Evolutionary conservation across 2,113 vertebrate species (phyloP).

Genomic region (Pachyramphus minor): DNA sequence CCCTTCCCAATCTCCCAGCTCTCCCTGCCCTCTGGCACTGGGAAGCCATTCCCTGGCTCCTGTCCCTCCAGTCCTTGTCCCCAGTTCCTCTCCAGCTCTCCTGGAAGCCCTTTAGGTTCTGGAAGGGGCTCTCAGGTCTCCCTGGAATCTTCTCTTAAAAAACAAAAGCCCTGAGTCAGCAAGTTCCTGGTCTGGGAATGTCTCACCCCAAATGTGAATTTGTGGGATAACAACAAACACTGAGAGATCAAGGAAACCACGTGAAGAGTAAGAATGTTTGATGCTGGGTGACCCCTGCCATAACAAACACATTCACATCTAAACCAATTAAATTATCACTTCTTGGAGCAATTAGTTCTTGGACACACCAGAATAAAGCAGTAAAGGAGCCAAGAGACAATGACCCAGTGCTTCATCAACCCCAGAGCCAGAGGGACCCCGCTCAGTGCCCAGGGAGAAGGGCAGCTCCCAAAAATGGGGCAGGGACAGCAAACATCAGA

Average conservation of each 20-base stretch:
- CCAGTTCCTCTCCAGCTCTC: neutral
- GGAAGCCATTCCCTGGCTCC: neutral
- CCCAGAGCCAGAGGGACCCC: rapidly evolving
- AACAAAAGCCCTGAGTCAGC: neutral
- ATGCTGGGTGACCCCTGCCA: neutral
- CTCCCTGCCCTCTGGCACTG: neutral
- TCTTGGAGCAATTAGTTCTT: neutral
- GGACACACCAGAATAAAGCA: neutral
- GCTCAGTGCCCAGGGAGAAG: rapidly evolving
- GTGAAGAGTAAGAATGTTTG: rapidly evolving
- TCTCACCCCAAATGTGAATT: neutral
- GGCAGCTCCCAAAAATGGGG: neutral
- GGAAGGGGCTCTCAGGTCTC: neutral
- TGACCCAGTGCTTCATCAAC: neutral
- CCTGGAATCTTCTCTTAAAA: neutral
- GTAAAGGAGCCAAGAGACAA: neutral
- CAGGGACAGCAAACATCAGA: neutral
- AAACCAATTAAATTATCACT: neutral
- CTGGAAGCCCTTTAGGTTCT: neutral
- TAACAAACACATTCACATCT: neutral
- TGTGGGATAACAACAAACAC: neutral
- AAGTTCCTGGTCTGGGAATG: neutral
- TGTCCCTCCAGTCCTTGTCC: neutral
- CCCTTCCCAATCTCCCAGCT: neutral
- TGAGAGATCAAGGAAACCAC: neutral